Evolutionary conservation across 2,113 vertebrate genomes (phyloP).

Genomic region (Alethe castanea): DNA sequence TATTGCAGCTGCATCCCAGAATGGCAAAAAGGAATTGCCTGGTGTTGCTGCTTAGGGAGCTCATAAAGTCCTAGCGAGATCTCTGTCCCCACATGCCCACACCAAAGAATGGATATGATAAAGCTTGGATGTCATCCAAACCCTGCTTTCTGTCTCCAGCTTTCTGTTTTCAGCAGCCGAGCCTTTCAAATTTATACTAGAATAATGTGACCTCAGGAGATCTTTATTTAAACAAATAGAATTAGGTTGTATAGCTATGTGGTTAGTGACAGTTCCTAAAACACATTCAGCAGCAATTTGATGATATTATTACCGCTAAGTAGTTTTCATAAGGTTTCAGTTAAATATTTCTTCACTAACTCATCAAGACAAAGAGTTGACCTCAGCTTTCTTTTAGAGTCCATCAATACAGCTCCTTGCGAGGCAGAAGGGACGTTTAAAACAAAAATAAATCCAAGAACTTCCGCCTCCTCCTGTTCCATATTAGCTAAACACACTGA

Average conservation of each 20-base stretch:
- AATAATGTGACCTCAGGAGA: slow-evolving; percentile 6
- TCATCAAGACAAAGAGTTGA: slow-evolving; percentile 46
- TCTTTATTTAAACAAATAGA: slow-evolving; percentile 47
- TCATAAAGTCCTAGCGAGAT: not conserved
- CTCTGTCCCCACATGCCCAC: not conserved
- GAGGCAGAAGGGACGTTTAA: not conserved
- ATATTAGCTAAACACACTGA: not conserved
- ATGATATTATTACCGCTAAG: slow-evolving; percentile 27
- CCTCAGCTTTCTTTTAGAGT: slow-evolving; percentile 4
- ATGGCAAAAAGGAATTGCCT: not conserved
- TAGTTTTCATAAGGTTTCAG: slow-evolving; percentile 3
- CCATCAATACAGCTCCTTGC: not conserved
- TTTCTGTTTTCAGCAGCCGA: not conserved
- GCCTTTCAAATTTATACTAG: not conserved
- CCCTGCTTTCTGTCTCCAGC: not conserved
- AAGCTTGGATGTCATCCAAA: slow-evolving; percentile 1
- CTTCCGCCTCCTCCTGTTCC: slow-evolving; percentile 29
- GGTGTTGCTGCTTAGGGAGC: not conserved
- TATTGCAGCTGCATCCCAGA: not conserved
- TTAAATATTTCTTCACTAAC: slow-evolving; percentile 40
- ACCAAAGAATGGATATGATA: not conserved
- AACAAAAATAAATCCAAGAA: slow-evolving; percentile 5
- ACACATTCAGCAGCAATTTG: slow-evolving; percentile 8
- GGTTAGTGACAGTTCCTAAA: slow-evolving; percentile 22
- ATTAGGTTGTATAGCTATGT: slow-evolving; percentile 29